Evolutionary conservation across 2,888 invertebrate species (phyloP).

Genomic region (Xestia xanthographa): DNA sequence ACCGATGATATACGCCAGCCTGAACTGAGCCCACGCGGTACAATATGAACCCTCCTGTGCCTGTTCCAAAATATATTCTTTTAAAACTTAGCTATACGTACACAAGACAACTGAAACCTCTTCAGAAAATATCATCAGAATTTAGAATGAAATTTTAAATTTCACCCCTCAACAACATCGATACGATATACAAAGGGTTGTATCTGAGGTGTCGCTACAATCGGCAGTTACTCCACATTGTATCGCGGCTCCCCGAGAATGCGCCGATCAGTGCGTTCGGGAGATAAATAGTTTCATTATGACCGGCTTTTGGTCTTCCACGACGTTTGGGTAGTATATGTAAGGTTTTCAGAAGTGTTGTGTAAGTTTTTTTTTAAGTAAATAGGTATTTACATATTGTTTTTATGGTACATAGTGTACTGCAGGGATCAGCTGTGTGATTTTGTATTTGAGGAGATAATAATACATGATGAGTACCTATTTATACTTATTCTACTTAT

Average conservation of each 20-base stretch:
- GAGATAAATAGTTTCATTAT: constrained; percentile 89
- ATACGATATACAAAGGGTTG: constrained; percentile 54
- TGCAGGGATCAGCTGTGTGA: too few species aligned
- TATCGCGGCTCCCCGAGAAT: constrained; percentile 72
- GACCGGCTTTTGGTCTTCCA: constrained; percentile 83
- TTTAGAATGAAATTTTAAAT: constrained; percentile 4
- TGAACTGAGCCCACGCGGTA: background rate
- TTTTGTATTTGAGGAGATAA: too few species aligned
- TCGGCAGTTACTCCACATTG: constrained; percentile 68
- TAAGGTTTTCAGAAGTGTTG: constrained; percentile 52
- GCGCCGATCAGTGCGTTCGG: constrained; percentile 79
- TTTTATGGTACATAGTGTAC: too few species aligned
- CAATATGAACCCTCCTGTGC: background rate
- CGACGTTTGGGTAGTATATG: constrained; percentile 74
- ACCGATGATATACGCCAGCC: too few species aligned
- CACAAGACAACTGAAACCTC: background rate
- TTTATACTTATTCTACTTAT: too few species aligned
- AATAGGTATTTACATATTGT: background rate
- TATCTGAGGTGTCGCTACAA: constrained; percentile 59
- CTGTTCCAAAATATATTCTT: background rate
- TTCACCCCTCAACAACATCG: background rate
- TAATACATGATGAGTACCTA: too few species aligned
- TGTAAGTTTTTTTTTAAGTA: background rate
- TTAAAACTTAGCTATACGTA: background rate
- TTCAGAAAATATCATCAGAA: background rate